Base-by-base conservation (phyloP, 2,888 invertebrate genomes). In the Oscheius sp. region DNA sequence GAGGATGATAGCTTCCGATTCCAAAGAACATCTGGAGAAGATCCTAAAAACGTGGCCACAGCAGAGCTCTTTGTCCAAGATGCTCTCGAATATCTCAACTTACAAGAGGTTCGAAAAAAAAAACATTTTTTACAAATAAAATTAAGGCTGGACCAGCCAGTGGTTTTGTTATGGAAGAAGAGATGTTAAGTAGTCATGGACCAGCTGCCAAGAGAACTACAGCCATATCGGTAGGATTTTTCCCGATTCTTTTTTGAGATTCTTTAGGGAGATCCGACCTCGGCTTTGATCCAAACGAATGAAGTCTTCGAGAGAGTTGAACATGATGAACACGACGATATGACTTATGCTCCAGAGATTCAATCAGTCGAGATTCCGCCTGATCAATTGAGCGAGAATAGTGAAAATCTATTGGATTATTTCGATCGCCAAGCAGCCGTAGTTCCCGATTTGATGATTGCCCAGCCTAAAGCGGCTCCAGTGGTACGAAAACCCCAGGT, bases 321-420 rank as follows among this genome's bases (percentile, higher is more conserved):
- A 48, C 71, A 66, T 25, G 83, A 86, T 63, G 85, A 85, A 45
- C 84, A 79, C 39, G 85, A 85, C 55, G 85, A 85, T 68, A 80
- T 86, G 73, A 85, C 85, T 4, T 85, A 83, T 65, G 85, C 85
- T 1, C 85, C 85, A 8, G 85, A 85, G 66, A 85, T 85, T 34
- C 84, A 85, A 52, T 82, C 83, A n/a, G 80, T 84, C 6, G 84
- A 85, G 68, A 82, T 85, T 63, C 85, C 85, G 5, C 85, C 85
- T 2, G 85, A 85, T 74, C 85, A 85, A 70, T 65, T 85, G 76
- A 84, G 84, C 46, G 82, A 85, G 66, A 77, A 77, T 29, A 82
- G 82, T 25, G 79, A 82, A 37, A 79, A 84, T 48, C 75, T 82
- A 17, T 76, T 76, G 52, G 81, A 80, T n/a, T 78, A 79, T 61